Conservation (phyloP, 2,888 invertebrate species). For the Anagyrus pseudococci region DNA sequence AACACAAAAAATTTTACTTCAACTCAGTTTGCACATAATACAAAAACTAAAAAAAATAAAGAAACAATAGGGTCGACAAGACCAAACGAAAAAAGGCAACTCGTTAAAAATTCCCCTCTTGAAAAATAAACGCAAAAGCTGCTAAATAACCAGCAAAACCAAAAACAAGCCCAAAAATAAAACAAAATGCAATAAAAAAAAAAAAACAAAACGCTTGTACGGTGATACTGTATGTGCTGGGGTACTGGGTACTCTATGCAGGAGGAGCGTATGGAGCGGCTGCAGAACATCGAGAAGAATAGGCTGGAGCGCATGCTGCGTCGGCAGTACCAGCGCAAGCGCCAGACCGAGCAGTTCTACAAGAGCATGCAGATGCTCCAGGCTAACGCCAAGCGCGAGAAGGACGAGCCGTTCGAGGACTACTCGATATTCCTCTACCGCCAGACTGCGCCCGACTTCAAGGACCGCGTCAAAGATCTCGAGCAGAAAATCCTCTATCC, state of each 20-base stretch:
- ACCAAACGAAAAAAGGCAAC: too few species aligned
- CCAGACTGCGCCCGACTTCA: slow-evolving; percentile 83
- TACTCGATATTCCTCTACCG: slow-evolving; percentile 86
- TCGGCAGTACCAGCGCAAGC: slow-evolving; percentile 73
- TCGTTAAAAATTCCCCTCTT: too few species aligned
- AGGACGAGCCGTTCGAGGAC: slow-evolving; percentile 78
- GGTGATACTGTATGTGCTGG: slow-evolving; percentile 5
- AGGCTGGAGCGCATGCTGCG: slow-evolving; percentile 71
- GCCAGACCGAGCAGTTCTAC: slow-evolving; percentile 81
- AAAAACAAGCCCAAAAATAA: too few species aligned
- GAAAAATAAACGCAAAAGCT: too few species aligned
- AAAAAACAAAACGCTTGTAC: slow-evolving; percentile 3
- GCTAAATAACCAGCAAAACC: too few species aligned
- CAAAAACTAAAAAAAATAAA: slow-evolving; percentile 3
- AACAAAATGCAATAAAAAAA: background rate
- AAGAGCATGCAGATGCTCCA: slow-evolving; percentile 87
- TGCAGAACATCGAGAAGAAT: slow-evolving; percentile 76
- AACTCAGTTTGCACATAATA: background rate
- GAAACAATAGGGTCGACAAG: slow-evolving; percentile 1
- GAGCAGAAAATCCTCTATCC: slow-evolving; percentile 77
- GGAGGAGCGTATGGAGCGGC: slow-evolving; percentile 77
- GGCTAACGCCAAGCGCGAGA: slow-evolving; percentile 72
- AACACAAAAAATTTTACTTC: background rate
- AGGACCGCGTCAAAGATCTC: slow-evolving; percentile 82
- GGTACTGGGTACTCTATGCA: slow-evolving; percentile 52